These are phyloP conservation scores for Neotoxoptera formosana DNA, from an alignment of 1,140 invertebrate genomes.

Conservation along the genomic window DNA sequence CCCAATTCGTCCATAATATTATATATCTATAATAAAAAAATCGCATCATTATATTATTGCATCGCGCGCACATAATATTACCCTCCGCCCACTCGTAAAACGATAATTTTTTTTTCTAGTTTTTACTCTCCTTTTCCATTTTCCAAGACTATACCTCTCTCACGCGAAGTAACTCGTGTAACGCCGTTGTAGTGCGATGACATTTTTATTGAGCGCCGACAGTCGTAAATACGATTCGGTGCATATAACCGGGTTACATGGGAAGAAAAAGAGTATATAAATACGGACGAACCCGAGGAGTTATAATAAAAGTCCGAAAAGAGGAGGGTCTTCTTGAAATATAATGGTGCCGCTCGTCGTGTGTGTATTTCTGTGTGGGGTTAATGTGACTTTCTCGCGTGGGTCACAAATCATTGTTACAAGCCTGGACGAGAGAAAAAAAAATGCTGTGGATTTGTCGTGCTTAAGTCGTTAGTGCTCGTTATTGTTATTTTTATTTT, in stretches of 20 bases:
- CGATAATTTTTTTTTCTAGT: conserved; percentile 29
- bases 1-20: not conserved
- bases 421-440: not conserved
- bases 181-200: not conserved
- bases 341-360: conserved; percentile 40
- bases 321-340: conserved; percentile 49
- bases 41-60: not conserved
- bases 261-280: conserved; percentile 50
- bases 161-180: conserved; percentile 23
- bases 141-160: conserved; percentile 27
- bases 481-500: not conserved
- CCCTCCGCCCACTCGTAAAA: conserved; percentile 18
- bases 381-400: conserved; percentile 52
- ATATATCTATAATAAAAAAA: not conserved
- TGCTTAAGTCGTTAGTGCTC: not conserved
- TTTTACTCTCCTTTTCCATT: not conserved
- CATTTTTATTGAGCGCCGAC: conserved; percentile 47
- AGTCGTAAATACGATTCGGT: conserved; percentile 50
- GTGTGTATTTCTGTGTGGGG: conserved; percentile 30
- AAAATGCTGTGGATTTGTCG: conserved; percentile 30
- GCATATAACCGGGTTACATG: conserved; percentile 52
- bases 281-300: conserved; percentile 35
- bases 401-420: conserved; percentile 50
- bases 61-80: not conserved
- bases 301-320: conserved; percentile 58